Conservation (phyloP, 1,140 invertebrate genomes). For the Triops cancriformis region DNA sequence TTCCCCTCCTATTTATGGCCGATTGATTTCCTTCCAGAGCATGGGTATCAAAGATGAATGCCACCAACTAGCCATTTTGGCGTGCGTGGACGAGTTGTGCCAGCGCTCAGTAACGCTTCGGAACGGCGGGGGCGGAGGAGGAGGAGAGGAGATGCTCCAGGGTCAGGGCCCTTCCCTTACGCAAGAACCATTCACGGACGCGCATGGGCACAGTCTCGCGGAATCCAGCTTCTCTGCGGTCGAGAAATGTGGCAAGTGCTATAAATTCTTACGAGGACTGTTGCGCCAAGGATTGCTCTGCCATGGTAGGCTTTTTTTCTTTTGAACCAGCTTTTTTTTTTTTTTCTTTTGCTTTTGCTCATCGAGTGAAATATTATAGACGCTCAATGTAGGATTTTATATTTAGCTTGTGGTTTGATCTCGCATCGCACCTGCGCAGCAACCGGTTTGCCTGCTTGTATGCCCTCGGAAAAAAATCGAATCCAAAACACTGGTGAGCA, state of each 20-base stretch:
- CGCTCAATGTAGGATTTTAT: constrained; percentile 27
- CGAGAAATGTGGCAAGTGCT: constrained; percentile 64
- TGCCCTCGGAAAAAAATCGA: constrained; percentile 30
- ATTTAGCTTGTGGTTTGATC: constrained; percentile 60
- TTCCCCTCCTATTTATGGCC: no score
- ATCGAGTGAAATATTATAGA: background rate
- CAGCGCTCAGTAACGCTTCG: constrained; percentile 37
- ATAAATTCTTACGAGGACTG: constrained; percentile 60
- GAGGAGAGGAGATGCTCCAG: constrained; percentile 20
- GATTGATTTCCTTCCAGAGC: constrained; percentile 43
- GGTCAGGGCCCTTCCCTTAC: constrained; percentile 31
- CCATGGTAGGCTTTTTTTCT: constrained; percentile 56
- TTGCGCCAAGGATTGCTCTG: constrained; percentile 65
- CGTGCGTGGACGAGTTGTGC: constrained; percentile 60
- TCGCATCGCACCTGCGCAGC: constrained; percentile 61
- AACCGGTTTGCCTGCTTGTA: constrained; percentile 50
- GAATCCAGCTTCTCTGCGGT: constrained; percentile 59
- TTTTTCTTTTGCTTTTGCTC: background rate
- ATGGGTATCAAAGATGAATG: constrained; percentile 71
- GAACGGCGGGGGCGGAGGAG: no score
- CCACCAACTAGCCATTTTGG: constrained; percentile 60
- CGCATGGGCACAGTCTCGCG: constrained; percentile 47
- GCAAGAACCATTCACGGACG: background rate
- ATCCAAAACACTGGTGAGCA: background rate
- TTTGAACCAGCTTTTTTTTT: constrained; percentile 1